Base-by-base conservation (phyloP, 2,113 vertebrate species). In the Calypte anna region DNA sequence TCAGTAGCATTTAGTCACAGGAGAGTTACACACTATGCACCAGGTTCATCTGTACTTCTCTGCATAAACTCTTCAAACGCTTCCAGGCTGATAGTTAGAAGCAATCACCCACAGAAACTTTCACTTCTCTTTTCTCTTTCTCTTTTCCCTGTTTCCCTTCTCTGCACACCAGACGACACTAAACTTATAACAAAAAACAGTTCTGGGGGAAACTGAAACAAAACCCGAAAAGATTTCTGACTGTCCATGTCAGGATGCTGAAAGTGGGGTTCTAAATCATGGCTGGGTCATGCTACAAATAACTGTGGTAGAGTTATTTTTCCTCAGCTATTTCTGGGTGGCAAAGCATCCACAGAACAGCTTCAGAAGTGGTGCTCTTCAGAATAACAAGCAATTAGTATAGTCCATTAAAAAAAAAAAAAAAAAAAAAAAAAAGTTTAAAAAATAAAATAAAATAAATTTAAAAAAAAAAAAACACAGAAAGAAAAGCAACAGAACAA, bases 331-430 rank as follows among this genome's bases (percentile, higher is more conserved):
- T 95, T 94, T 93, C 85, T 90, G 88, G 86, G 93, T 62, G 81
- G 69, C 44, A 69, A 59, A 55, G 40, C 31, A 44, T 59, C 77
- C 40, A 53, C 16, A 17, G 46, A 91, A 61, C 30, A 86, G 75
- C 36, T 94, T 84, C 73, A 44, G 79, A 80, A 81, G 28, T 25
- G 27, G 50, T 86, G 63, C 43, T 86, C 8, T 3, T 64, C 59
- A 69, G 33, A 53, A 74, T 94, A 92, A 94, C 10, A 19, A 86
- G 53, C 91, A 96, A 93, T 86, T 88, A 90, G 75, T 90, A 73
- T 70, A 91, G 46, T 79, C 50, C 33, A 76, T 48, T 1, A 55
- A 69, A 78, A 62, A 43, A 55, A 67, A 53, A 25, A 48, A 18
- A 22, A 51, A 31, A 55, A 73, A 33, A 43, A 14, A 20, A 44